Conservation (phyloP, 2,888 invertebrate species). For the Lepas anatifera region DNA sequence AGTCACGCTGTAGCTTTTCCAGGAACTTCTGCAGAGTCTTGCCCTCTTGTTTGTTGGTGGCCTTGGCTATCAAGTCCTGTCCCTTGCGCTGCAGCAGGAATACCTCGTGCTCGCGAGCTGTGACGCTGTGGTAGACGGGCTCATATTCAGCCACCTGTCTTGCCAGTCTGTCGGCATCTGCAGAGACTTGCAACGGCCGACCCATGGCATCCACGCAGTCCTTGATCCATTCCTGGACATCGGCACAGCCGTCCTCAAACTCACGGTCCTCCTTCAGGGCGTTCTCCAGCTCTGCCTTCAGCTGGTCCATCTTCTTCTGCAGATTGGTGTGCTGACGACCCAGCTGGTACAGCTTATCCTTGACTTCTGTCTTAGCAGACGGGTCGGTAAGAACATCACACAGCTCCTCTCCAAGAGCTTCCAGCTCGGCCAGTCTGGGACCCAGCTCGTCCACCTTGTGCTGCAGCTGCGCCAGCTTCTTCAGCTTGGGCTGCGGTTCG, state of each 20-base stretch:
- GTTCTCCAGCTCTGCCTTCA: slow-evolving; percentile 80
- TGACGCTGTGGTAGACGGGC: slow-evolving; percentile 75
- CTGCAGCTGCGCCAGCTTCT: slow-evolving; percentile 74
- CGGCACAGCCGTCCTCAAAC: slow-evolving; percentile 75
- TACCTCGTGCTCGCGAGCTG: slow-evolving; percentile 80
- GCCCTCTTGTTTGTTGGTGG: slow-evolving; percentile 39
- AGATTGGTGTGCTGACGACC: slow-evolving; percentile 75
- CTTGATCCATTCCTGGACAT: slow-evolving; percentile 79
- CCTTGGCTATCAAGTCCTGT: slow-evolving; percentile 48
- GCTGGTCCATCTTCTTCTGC: slow-evolving; percentile 77
- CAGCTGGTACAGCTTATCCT: slow-evolving; percentile 71
- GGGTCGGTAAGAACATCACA: slow-evolving; percentile 80
- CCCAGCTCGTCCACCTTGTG: slow-evolving; percentile 78
- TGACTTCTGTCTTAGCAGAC: slow-evolving; percentile 78
- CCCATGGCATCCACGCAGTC: slow-evolving; percentile 62
- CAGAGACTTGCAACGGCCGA: slow-evolving; percentile 70
- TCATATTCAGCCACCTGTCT: slow-evolving; percentile 72
- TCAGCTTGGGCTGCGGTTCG: slow-evolving; percentile 72
- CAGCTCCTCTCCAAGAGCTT: slow-evolving; percentile 73
- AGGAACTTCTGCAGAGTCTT: slow-evolving; percentile 60
- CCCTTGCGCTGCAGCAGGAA: slow-evolving; percentile 90
- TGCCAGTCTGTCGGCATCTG: slow-evolving; percentile 64
- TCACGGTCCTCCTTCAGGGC: slow-evolving; percentile 72
- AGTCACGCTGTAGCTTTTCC: slow-evolving; percentile 77
- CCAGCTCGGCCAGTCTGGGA: slow-evolving; percentile 73